phyloP scores from a whole-genome alignment of 2,888 invertebrate genomes.

The Plebejus anna region DNA sequence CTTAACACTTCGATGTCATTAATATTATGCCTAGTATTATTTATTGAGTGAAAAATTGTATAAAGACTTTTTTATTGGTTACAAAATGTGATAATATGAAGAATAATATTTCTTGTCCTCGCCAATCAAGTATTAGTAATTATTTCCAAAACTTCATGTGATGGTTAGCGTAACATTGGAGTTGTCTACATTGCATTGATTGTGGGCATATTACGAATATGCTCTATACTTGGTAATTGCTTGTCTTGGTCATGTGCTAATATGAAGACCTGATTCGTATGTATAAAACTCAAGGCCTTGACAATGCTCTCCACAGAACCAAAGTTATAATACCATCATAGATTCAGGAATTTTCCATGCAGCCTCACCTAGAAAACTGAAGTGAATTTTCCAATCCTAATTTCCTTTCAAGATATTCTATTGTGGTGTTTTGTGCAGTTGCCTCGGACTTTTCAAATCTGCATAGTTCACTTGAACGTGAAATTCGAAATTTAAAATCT shows the following conservation, averaged over 20 bases:
- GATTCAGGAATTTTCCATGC: not conserved
- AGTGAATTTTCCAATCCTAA: slow-evolving; percentile 1
- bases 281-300: no score
- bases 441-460: slow-evolving; percentile 21
- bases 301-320: not conserved
- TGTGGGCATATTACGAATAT: no score
- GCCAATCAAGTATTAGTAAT: not conserved
- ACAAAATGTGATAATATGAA: no score
- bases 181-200: no score
- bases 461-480: slow-evolving; percentile 14
- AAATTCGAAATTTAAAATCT: not conserved
- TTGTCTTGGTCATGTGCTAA: no score
- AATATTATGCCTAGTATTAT: not conserved
- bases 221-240: no score
- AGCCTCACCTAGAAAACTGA: not conserved
- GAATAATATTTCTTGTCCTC: no score
- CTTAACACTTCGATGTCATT: not conserved
- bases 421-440: slow-evolving; percentile 1
- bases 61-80: no score
- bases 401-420: slow-evolving; percentile 5
- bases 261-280: no score
- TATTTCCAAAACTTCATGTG: no score
- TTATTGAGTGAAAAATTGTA: not conserved
- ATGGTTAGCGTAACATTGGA: no score
- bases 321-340: not conserved